Conservation (phyloP, 2,888 invertebrate genomes). For the Dione juno region DNA sequence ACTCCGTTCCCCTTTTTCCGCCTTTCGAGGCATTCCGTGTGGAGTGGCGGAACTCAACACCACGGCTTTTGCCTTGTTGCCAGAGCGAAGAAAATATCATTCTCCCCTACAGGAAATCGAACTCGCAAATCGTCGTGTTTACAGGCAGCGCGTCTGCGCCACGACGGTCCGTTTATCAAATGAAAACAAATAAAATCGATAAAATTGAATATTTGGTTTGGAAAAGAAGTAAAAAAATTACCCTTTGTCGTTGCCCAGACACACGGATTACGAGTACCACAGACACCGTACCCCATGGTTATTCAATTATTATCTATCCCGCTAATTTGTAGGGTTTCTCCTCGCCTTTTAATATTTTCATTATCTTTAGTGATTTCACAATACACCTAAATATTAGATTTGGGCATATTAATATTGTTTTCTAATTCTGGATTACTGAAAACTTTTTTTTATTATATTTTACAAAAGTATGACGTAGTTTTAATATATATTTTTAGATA, state of each 20-base stretch:
- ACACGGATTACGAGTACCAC: constrained; percentile 40
- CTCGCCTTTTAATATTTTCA: neutral
- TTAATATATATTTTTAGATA: too few relatives aligned
- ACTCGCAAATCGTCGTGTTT: too few relatives aligned
- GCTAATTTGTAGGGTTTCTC: constrained; percentile 54
- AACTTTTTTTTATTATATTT: neutral
- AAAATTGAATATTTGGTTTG: constrained; percentile 16
- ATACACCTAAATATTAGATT: neutral
- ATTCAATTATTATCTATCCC: constrained; percentile 65
- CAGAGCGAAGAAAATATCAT: too few relatives aligned
- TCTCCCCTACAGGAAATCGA: too few relatives aligned
- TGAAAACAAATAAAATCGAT: neutral
- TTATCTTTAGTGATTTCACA: neutral
- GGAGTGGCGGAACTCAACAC: too few relatives aligned
- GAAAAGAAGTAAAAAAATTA: neutral
- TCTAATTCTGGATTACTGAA: neutral
- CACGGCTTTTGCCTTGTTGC: too few relatives aligned
- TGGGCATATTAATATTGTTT: too few relatives aligned
- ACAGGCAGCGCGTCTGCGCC: too few relatives aligned
- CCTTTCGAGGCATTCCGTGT: too few relatives aligned
- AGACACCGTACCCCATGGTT: constrained; percentile 52
- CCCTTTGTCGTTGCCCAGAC: constrained; percentile 22
- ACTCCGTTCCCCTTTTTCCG: too few relatives aligned
- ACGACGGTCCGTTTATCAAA: neutral
- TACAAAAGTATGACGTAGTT: too few relatives aligned